phyloP scores from a whole-genome alignment of 1,140 invertebrate genomes.

The Batillaria attramentaria region DNA sequence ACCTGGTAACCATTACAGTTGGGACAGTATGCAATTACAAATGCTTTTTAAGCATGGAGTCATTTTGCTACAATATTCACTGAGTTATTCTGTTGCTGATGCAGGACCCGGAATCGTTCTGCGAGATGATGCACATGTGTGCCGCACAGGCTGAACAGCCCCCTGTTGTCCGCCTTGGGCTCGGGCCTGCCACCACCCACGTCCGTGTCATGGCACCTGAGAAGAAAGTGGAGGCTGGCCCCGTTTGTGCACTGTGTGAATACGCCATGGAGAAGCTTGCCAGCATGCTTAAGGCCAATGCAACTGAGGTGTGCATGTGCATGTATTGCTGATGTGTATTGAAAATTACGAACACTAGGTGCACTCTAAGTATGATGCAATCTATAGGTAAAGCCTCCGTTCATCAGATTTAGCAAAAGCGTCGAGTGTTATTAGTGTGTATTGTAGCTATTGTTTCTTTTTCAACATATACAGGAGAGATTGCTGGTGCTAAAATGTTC shows the following conservation, averaged over 20 bases:
- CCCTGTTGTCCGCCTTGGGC: not conserved
- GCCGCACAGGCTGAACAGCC: not conserved
- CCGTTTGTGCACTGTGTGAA: constrained; percentile 36
- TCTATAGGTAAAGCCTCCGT: not conserved
- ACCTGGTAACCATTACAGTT: not conserved
- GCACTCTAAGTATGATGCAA: too few relatives aligned
- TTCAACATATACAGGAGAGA: too few relatives aligned
- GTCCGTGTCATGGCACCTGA: not conserved
- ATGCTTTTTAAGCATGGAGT: not conserved
- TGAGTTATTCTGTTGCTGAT: not conserved
- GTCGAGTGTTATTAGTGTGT: not conserved
- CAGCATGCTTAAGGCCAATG: constrained; percentile 31
- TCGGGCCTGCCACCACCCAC: not conserved
- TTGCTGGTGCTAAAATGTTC: not conserved
- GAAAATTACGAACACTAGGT: not conserved
- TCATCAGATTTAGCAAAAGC: not conserved
- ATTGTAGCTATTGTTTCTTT: not conserved
- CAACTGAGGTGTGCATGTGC: constrained; percentile 24
- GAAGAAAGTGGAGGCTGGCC: not conserved
- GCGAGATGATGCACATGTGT: constrained; percentile 21
- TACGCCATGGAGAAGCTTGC: constrained; percentile 35
- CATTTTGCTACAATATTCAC: too few relatives aligned
- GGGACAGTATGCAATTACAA: not conserved
- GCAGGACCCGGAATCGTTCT: constrained; percentile 19
- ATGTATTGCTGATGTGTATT: not conserved